Base-by-base conservation (phyloP, 2,888 invertebrate genomes). In the Cryptus viduatorius region DNA sequence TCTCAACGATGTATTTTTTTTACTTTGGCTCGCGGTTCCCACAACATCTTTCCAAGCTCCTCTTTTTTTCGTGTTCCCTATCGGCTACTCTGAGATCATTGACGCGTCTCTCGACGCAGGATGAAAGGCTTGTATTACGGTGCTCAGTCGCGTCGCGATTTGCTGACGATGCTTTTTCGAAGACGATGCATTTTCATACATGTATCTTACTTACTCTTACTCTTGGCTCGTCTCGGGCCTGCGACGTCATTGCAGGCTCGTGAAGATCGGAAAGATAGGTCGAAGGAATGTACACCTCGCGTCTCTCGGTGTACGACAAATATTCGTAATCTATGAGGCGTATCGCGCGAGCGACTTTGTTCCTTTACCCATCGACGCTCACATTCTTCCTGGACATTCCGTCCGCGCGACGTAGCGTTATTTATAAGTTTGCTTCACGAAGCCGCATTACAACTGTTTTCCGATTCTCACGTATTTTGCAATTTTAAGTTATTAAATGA, bases 401-500 rank as follows among this genome's bases (percentile, higher is more conserved):
- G 65, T 14, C 42, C 65, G 37, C 16, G 7, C 16, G 3, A 29
- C 61, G 61, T 16, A n/a, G 16, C 42, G n/a, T 1, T 65, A 19
- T 19, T 42, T 65, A 12, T n/a, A 16, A 42, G 8, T n/a, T 42
- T 42, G 1, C 19, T 37, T 37, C 31, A 4, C 29, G 16, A 24
- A 16, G 12, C 24, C 12, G 14, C 4, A 4, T 24, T 14, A 46
- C 19, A 4, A 12, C 3, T 24, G 10, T 59, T 42, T 37, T 8
- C 8, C 37, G 37, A 61, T 82, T 46, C 78, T 82, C 69, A 80
- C 56, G 64, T 48, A 0, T 72, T 72, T 94, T 93, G 29, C 44
- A 37, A 50, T 78, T 81, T 84, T 50, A 92, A 97, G 97, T 95
- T 98, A 93, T 94, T 98, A 86, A 98, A 97, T 92, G 97, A 97